phyloP scores from a whole-genome alignment of 1,140 invertebrate species.

The Ceratosolen solmsi region DNA sequence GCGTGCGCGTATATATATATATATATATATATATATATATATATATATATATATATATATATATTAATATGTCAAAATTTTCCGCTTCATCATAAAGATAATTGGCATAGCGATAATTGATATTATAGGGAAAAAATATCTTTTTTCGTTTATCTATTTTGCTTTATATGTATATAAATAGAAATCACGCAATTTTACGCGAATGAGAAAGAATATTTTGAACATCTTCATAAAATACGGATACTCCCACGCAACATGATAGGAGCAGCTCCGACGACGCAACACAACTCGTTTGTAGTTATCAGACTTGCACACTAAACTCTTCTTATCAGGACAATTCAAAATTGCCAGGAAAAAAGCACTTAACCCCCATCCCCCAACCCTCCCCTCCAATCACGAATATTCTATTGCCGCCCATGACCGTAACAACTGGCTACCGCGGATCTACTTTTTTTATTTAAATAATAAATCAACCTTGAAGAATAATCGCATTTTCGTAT shows the following conservation, averaged over 20 bases:
- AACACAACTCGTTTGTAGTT: neutral
- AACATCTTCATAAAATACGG: neutral
- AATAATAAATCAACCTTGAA: too few species aligned
- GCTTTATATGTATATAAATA: neutral
- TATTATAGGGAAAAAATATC: neutral
- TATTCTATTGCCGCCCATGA: too few species aligned
- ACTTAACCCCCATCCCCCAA: neutral
- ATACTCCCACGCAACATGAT: neutral
- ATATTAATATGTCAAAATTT: too few species aligned
- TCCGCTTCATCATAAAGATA: conserved; percentile 13
- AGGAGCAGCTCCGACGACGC: neutral
- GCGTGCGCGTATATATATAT: too few species aligned
- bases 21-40: too few species aligned
- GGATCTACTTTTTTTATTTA: too few species aligned
- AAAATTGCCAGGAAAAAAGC: neutral
- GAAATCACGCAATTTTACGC: neutral
- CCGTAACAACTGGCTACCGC: too few species aligned
- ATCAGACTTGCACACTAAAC: neutral
- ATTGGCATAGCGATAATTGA: conserved; percentile 4
- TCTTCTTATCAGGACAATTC: neutral
- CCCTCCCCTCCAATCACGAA: neutral
- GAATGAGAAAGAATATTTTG: neutral
- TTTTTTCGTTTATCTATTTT: conserved; percentile 11
- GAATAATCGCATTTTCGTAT: too few species aligned
- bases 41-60: too few species aligned